phyloP scores from a whole-genome alignment of 2,797 vertebrate species.

The Buphagus erythrorhynchus region DNA sequence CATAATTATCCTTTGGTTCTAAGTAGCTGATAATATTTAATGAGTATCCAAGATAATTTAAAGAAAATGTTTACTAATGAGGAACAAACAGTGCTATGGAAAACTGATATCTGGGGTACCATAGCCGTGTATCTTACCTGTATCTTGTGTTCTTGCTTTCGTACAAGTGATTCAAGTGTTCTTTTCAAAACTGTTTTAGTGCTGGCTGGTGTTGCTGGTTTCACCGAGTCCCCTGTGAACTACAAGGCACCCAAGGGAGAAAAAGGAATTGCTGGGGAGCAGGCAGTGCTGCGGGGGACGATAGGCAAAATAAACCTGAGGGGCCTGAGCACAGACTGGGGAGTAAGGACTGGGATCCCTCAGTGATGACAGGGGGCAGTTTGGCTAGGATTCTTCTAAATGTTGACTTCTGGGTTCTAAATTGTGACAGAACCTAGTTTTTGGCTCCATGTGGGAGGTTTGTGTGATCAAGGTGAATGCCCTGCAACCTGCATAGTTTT shows the following conservation, averaged over 20 bases:
- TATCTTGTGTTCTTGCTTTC: conserved; percentile 66
- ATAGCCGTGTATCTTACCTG: conserved; percentile 77
- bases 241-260: background rate
- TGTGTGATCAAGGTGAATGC: background rate
- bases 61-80: conserved; percentile 88
- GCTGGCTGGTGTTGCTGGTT: background rate
- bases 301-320: background rate
- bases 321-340: background rate
- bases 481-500: background rate
- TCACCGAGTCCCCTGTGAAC: background rate
- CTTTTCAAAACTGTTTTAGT: background rate
- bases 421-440: background rate
- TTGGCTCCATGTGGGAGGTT: background rate
- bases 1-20: conserved; percentile 99
- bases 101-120: conserved; percentile 81
- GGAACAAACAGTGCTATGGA: conserved; percentile 81
- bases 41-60: conserved; percentile 94
- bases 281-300: rapidly evolving
- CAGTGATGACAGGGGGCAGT: background rate
- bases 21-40: conserved; percentile 99
- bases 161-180: conserved; percentile 37
- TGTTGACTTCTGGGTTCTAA: background rate
- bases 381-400: background rate
- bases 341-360: background rate
- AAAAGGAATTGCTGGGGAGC: background rate